phyloP scores from a whole-genome alignment of 2,113 vertebrate genomes.

The Anser brachyrhynchus region DNA sequence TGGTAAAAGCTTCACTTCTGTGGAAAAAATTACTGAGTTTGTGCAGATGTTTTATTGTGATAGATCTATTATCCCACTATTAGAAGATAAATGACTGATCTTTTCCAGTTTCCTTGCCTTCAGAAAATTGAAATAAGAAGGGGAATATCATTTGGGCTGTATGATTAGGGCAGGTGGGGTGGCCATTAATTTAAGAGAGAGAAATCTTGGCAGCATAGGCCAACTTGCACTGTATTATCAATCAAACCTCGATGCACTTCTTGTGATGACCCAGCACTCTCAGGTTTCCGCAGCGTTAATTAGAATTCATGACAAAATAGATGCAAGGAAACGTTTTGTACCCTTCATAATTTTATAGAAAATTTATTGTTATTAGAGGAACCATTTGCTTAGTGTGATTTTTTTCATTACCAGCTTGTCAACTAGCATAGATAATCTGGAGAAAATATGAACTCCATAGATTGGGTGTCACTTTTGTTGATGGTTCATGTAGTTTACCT shows the following conservation, averaged over 20 bases:
- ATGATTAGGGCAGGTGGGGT: constrained; percentile 94
- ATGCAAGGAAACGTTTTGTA: constrained; percentile 97
- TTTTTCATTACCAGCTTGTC: constrained; percentile 99
- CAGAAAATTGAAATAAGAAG: constrained; percentile 99
- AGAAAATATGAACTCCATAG: constrained; percentile 92
- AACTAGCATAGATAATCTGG: constrained; percentile 95
- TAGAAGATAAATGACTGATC: constrained; percentile 99
- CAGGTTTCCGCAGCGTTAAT: constrained; percentile 89
- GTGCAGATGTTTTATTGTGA: constrained; percentile 96
- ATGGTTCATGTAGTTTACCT: constrained; percentile 98
- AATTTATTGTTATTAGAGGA: constrained; percentile 99
- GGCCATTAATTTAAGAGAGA: constrained; percentile 91
- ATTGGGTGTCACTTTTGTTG: constrained; percentile 97
- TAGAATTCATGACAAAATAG: constrained; percentile 99
- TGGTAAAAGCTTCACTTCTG: constrained; percentile 68
- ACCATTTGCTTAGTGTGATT: constrained; percentile 99
- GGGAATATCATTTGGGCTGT: constrained; percentile 87
- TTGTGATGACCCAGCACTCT: constrained; percentile 98
- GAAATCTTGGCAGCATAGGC: constrained; percentile 84
- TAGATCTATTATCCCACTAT: constrained; percentile 99
- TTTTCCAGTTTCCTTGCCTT: constrained; percentile 86
- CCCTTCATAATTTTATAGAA: constrained; percentile 99
- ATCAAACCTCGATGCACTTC: constrained; percentile 88
- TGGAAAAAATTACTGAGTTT: constrained; percentile 81
- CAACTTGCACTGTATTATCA: constrained; percentile 87